Conservation (phyloP, 2,797 vertebrate genomes). For the Pygocentrus nattereri region DNA sequence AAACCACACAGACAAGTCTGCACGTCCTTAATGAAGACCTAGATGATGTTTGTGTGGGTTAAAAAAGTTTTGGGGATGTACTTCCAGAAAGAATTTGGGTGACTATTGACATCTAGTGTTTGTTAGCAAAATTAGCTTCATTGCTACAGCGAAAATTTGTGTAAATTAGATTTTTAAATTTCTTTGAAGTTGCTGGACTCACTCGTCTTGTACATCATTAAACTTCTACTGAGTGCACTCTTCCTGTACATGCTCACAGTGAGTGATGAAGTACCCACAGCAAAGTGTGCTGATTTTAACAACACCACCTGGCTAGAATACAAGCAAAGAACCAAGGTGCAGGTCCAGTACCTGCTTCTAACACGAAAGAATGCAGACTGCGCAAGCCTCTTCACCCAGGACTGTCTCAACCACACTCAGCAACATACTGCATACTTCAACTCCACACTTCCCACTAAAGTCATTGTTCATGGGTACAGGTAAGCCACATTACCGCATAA, state of each 20-base stretch:
- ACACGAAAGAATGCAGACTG: slow-evolving; percentile 80
- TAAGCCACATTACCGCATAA: slow-evolving; percentile 60
- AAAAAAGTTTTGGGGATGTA: too few species aligned
- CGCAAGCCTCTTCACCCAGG: slow-evolving; percentile 75
- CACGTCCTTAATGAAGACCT: too few species aligned
- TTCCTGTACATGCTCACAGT: slow-evolving; percentile 62
- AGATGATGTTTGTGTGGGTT: too few species aligned
- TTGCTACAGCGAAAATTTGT: too few species aligned
- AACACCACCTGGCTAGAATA: slow-evolving; percentile 75
- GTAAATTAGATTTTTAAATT: too few species aligned
- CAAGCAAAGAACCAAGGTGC: slow-evolving; percentile 72
- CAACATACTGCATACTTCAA: slow-evolving; percentile 77
- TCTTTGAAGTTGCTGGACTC: not conserved
- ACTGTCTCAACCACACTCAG: slow-evolving; percentile 63
- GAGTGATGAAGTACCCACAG: slow-evolving; percentile 16
- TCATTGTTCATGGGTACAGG: slow-evolving; percentile 96
- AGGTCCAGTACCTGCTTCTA: slow-evolving; percentile 88
- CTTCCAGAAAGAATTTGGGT: too few species aligned
- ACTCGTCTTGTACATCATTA: not conserved
- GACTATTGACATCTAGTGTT: too few species aligned
- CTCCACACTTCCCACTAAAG: slow-evolving; percentile 82
- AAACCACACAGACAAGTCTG: too few species aligned
- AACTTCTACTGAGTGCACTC: not conserved
- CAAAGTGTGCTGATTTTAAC: slow-evolving; percentile 84
- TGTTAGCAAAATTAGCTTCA: too few species aligned